Base-by-base conservation (phyloP, 2,888 invertebrate species). In the Tipula vernalis region DNA sequence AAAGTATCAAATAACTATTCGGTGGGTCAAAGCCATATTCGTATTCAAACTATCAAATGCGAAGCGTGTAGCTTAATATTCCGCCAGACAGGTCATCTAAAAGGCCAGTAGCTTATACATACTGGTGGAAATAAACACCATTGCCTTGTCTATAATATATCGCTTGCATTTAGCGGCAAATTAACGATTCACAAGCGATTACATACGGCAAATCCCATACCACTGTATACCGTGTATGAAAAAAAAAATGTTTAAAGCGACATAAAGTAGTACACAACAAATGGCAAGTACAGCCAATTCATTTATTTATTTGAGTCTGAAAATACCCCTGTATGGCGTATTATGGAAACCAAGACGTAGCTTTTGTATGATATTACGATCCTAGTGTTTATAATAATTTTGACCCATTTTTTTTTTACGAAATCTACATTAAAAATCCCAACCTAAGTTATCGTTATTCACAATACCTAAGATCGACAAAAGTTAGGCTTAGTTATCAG, bases 141-240 rank as follows among this genome's bases (percentile, higher is more conserved):
- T 71, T 88, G 88, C 28, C 8, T 87, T 44, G 87, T 87, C 8
- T 88, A 88, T 84, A 57, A 71, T 12, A 88, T 88, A 87, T 39
- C 86, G 13, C 88, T 88, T 86, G 87, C 88, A 10, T 86, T 88
- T 6, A 87, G 88, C n/a, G 87, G 88, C n/a, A 88, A 88, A 87
- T 88, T 88, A 83, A 87, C 87, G 1, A 88, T 88, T 5, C 88
- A 88, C 83, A 86, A 85, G 86, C 87, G 89, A 36, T 86, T 88
- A 41, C 89, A 89, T 85, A 87, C 88, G 42, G 88, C 88, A 88
- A 86, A 88, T 87, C 10, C 89, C 89, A 1, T 89, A 88, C 86
- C 86, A 88, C 41, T 89, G 89, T 87, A 87, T 87, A 15, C 39
- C 87, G 28, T 89, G 89, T 47, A 83, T 86, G 39, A 88, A 89